Conservation (phyloP, 2,888 invertebrate genomes). For the Theretra japonica region DNA sequence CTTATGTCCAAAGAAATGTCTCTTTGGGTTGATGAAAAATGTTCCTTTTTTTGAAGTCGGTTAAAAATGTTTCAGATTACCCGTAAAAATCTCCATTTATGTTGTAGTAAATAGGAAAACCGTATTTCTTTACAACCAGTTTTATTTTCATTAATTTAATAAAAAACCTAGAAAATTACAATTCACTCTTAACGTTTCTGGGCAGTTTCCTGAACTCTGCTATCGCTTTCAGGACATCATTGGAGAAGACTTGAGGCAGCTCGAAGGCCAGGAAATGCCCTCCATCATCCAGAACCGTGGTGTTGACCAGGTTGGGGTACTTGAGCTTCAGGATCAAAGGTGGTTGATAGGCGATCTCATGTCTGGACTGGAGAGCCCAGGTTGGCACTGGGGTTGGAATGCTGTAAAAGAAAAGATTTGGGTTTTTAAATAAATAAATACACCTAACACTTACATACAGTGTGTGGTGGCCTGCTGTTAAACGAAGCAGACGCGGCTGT, state of each 20-base stretch:
- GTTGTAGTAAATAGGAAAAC: no score
- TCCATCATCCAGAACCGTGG: conserved; percentile 86
- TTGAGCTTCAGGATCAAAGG: conserved; percentile 84
- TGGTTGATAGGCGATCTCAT: conserved; percentile 87
- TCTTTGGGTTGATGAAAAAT: no score
- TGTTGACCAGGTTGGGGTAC: conserved; percentile 87
- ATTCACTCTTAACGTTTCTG: conserved; percentile 60
- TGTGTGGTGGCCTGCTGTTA: no score
- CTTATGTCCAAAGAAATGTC: no score
- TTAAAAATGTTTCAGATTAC: no score
- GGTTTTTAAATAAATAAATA: no score
- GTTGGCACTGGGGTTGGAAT: conserved; percentile 87
- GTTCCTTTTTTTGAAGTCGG: no score
- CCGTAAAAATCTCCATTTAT: no score
- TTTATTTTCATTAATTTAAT: not conserved
- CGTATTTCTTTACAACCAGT: no score
- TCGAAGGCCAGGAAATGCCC: conserved; percentile 96
- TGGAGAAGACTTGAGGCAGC: conserved; percentile 87
- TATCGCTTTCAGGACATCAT: conserved; percentile 85
- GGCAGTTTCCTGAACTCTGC: conserved; percentile 54
- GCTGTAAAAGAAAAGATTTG: conserved; percentile 63
- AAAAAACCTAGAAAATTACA: conserved; percentile 65
- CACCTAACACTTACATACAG: no score
- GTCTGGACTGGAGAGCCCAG: conserved; percentile 87
- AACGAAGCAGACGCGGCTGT: no score